Percentiles rank a stretch among this genome's conserved stretches.
These are phyloP conservation scores for Xerus inauris DNA, from an alignment of 2,113 vertebrate genomes.

Conservation along the genomic window DNA sequence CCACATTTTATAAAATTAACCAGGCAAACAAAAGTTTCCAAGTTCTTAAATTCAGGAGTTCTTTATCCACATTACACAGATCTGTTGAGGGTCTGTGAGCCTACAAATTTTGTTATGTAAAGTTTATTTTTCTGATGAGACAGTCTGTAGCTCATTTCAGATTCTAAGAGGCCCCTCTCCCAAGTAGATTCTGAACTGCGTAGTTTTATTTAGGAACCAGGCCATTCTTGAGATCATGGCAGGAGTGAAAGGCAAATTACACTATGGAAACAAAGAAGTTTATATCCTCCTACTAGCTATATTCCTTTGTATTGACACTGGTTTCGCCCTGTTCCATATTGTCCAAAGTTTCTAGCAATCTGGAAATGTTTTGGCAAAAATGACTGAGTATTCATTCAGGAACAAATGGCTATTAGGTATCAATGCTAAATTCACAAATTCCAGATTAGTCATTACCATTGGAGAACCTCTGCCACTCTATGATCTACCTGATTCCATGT, in stretches of 20 bases:
- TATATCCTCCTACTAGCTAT: background rate
- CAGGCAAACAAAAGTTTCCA: conserved; percentile 25
- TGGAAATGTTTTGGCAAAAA: conserved; percentile 14
- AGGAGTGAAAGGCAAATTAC: background rate
- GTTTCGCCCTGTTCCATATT: background rate
- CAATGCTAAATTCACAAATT: background rate
- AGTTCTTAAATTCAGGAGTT: conserved; percentile 53
- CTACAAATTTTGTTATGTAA: background rate
- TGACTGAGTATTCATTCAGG: conserved; percentile 13
- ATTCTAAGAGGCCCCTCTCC: background rate
- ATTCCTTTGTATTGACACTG: background rate
- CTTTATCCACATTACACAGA: background rate
- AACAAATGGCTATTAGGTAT: background rate
- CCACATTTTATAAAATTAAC: conserved; percentile 36
- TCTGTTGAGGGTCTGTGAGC: background rate
- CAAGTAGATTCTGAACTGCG: background rate
- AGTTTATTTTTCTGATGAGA: background rate
- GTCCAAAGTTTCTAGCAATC: background rate
- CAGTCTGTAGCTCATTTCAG: background rate
- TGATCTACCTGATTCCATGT: background rate
- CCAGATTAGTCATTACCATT: background rate
- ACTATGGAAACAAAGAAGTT: background rate
- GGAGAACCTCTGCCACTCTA: background rate
- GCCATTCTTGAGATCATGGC: background rate
- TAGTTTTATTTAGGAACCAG: conserved; percentile 15